Conservation (phyloP, 2,113 vertebrate species). For the Hemichromis elongatus region DNA sequence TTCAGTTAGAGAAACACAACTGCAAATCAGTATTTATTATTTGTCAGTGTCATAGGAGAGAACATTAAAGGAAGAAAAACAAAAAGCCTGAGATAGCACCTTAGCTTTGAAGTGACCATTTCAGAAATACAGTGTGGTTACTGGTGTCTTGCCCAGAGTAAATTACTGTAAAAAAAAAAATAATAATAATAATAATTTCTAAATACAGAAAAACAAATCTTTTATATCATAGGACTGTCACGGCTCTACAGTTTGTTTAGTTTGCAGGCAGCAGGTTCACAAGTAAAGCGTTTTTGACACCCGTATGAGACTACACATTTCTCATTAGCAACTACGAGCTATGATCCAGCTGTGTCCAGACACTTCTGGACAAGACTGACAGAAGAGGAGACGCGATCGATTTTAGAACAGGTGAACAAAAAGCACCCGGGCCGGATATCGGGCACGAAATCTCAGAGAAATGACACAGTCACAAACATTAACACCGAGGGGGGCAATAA, state of each 20-base stretch:
- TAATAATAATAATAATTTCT: no score
- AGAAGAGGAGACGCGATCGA: neutral
- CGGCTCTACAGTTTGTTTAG: neutral
- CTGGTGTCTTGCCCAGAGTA: neutral
- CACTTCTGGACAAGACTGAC: neutral
- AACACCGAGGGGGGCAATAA: neutral
- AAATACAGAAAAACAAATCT: neutral
- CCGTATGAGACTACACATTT: neutral
- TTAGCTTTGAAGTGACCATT: neutral
- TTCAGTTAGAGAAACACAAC: no score
- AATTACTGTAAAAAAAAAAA: neutral
- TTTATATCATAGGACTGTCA: neutral
- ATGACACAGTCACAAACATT: neutral
- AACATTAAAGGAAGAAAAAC: neutral
- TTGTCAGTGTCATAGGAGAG: no score
- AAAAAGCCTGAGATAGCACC: no score
- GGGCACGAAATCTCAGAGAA: neutral
- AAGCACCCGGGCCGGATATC: neutral
- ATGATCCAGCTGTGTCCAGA: neutral
- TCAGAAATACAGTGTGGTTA: neutral
- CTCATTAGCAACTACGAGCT: neutral
- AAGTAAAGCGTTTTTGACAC: neutral
- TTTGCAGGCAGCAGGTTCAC: neutral
- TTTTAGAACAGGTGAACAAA: neutral
- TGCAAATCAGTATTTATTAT: no score